Evolutionary conservation across 2,888 invertebrate species (phyloP).

Genomic region (Merodon equestris): DNA sequence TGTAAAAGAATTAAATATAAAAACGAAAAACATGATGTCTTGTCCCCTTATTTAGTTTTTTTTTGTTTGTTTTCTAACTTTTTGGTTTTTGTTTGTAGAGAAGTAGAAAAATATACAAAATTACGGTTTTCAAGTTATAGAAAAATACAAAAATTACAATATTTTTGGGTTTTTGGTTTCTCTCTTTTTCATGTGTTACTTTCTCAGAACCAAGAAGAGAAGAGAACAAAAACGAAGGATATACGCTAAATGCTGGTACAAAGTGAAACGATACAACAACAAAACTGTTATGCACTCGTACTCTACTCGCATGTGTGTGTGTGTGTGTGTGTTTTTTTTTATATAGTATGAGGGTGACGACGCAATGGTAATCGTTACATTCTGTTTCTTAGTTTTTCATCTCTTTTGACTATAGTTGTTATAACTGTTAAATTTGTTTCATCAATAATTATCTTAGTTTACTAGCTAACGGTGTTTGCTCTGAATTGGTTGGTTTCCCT

Average conservation of each 20-base stretch:
- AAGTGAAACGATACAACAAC: constrained; percentile 33
- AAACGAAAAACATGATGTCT: constrained; percentile 26
- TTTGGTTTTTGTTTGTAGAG: constrained; percentile 55
- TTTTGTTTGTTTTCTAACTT: constrained; percentile 38
- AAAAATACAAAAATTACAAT: constrained; percentile 40
- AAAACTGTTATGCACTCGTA: constrained; percentile 16
- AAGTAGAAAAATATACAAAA: constrained; percentile 57
- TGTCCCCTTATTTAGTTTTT: constrained; percentile 12
- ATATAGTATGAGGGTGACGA: constrained; percentile 30
- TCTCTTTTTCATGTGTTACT: too few species aligned
- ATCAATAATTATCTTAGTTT: constrained; percentile 59
- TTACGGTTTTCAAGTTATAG: constrained; percentile 24
- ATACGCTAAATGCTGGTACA: background rate
- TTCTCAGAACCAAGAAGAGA: constrained; percentile 5
- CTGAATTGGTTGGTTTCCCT: constrained; percentile 67
- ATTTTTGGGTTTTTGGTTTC: too few species aligned
- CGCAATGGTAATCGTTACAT: constrained; percentile 44
- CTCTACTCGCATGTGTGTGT: too few species aligned
- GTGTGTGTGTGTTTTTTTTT: background rate
- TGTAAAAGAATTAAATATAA: constrained; percentile 25
- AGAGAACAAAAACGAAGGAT: constrained; percentile 6
- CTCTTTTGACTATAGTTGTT: constrained; percentile 32
- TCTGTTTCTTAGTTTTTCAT: constrained; percentile 5
- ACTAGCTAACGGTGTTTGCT: constrained; percentile 69
- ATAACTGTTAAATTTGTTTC: constrained; percentile 37